Evolutionary conservation across 2,888 invertebrate genomes (phyloP), one percentile per base, ranked within the genome.

Genomic region (Heteromyza rotundicornis): DNA sequence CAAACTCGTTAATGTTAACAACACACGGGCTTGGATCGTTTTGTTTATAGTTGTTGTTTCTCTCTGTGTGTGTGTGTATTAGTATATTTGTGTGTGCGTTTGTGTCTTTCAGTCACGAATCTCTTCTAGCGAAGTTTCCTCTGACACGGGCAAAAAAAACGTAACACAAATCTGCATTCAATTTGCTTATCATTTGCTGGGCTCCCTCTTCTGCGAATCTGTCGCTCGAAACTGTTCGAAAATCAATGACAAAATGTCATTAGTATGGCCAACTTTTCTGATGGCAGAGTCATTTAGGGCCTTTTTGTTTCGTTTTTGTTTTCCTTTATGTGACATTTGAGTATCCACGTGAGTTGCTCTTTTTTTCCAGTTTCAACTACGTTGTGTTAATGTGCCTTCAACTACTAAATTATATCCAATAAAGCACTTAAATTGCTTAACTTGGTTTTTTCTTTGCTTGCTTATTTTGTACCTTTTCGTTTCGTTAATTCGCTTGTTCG

Each of bases 1-100:
- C 76, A 74, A 76, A 76, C 76, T 74, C 76, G 74, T 76, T 74
- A 74, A 74, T 74, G 76, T 74, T 74, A 74, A 74, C 76, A 74
- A 76, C 76, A 40, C 10, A 47, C 47, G 19, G n/a, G n/a, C n/a
- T n/a, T n/a, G n/a, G n/a, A n/a, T n/a, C n/a, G 20, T 47, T 7
- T 40, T 10, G 14, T 40, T 14, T n/a, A n/a, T n/a, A n/a, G n/a
- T n/a, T n/a, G n/a, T n/a, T n/a, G n/a, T n/a, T n/a, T n/a, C n/a
- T n/a, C n/a, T n/a, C n/a, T n/a, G n/a, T n/a, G n/a, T n/a, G n/a
- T n/a, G n/a, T n/a, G n/a, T n/a, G n/a, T n/a, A n/a, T n/a, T n/a
- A n/a, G n/a, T n/a, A n/a, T n/a, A n/a, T n/a, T n/a, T n/a, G n/a
- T n/a, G n/a, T n/a, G n/a, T n/a, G n/a, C n/a, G n/a, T n/a, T n/a